Evolutionary conservation across 2,113 vertebrate genomes (phyloP), one percentile per base, ranked within the genome.

Genomic region (Phalacrocorax carbo): DNA sequence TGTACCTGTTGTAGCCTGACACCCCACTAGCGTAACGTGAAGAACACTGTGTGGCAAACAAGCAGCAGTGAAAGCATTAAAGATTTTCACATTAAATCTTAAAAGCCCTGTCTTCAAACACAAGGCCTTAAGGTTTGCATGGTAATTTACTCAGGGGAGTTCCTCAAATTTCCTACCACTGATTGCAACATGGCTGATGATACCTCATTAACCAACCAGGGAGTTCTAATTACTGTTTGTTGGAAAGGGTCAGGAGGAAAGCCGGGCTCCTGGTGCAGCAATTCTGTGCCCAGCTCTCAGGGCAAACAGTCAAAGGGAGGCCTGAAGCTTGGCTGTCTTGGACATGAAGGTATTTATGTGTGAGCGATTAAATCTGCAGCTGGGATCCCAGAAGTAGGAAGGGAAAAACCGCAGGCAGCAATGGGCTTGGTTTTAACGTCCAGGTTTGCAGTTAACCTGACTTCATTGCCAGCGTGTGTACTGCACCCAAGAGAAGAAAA

Each of bases 281-380:
- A 0, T 51, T 65, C 17, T 42, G 8, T 36, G 18, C 36, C 66
- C 12, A 61, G 25, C 26, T 79, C 14, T 44, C 4, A 0, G 36
- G 42, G 23, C 62, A 52, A 22, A 46, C 10, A 27, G 40, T 5
- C 52, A 32, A 23, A 90, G 14, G 18, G 48, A 44, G 7, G 4
- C 51, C 21, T 68, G 25, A 77, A 40, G 23, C 51, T 3, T 2
- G 34, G 5, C 42, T 10, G 3, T 79, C 20, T 32, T 54, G 58
- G 21, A 15, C 4, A 7, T 14, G n/a, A 13, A 46, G 1, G 0
- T 48, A 11, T 32, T 49, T 40, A 13, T 4, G 5, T 19, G 26
- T 19, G 20, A 55, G 52, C 19, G 3, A 54, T 29, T 44, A 62
- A 34, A 25, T 38, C 38, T 44, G 36, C 22, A 30, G 14, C 0